Evolutionary conservation across 1,140 invertebrate genomes (phyloP), one percentile per base, ranked within the genome.

Genomic region (Rhopalosiphum padi): DNA sequence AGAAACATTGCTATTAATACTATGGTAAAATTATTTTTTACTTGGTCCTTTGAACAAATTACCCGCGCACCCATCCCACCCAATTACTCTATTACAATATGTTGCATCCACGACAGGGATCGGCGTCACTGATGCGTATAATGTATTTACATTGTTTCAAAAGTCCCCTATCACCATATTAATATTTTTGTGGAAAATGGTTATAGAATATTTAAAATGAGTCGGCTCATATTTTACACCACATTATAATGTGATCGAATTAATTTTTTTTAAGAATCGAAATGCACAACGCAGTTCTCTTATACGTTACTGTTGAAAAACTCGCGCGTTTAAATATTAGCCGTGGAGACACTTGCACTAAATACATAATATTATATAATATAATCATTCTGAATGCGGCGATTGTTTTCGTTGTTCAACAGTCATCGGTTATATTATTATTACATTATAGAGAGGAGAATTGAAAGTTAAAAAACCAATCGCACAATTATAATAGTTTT

Each of bases 391-490:
- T 77, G 60, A 77, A n/a, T 77, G 60, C n/a, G 0, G n/a, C n/a
- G n/a, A 77, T 77, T 77, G 60, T 77, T 77, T 21, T n/a, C 60
- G n/a, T 77, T 8, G 60, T 68, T 68, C 30, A 18, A 15, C 60
- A 68, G 30, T 68, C 60, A n/a, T n/a, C 11, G 15, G 15, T 77
- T 18, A n/a, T 6, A n/a, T 68, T 68, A 77, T 35, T 77, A 68
- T 30, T 25, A 25, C 15, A 30, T 68, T 68, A 30, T n/a, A 68
- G 9, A 4, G 25, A 68, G 25, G 30, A n/a, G 30, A 68, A 60
- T 68, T 68, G 60, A 68, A 68, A 68, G 60, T 68, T 68, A 68
- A 68, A 68, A 68, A 68, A 68, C 60, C 60, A n/a, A 68, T 68
- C 60, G 60, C 30, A 68, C 30, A 68, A 68, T 15, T 30, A 68